phyloP scores from a whole-genome alignment of 1,140 invertebrate species.

The Luehdorfia chinensis region DNA sequence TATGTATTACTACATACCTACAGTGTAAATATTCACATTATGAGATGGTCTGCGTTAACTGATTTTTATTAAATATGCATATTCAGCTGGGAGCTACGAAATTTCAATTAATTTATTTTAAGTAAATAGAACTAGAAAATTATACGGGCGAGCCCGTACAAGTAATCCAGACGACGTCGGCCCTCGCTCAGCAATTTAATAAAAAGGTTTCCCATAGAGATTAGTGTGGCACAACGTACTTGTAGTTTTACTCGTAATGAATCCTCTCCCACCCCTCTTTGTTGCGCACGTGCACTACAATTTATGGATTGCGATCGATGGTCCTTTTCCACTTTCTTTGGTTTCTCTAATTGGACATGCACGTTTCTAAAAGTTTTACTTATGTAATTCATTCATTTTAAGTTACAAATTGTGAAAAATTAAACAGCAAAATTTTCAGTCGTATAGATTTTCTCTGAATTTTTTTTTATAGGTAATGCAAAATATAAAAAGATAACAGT shows the following conservation, averaged over 20 bases:
- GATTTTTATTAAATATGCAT: too few species aligned
- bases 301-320: conserved; percentile 38
- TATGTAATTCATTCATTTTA: too few species aligned
- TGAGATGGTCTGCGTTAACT: too few species aligned
- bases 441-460: too few species aligned
- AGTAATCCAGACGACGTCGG: conserved; percentile 51
- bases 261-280: conserved; percentile 2
- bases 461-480: too few species aligned
- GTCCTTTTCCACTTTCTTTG: conserved; percentile 33
- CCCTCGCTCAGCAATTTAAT: conserved; percentile 55
- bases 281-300: conserved; percentile 39
- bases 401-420: too few species aligned
- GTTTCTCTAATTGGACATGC: conserved; percentile 25
- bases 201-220: conserved; percentile 64
- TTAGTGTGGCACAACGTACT: conserved; percentile 13
- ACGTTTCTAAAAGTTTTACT: too few species aligned
- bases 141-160: conserved; percentile 63
- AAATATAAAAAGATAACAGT: too few species aligned
- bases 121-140: conserved; percentile 44
- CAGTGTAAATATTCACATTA: too few species aligned
- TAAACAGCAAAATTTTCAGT: too few species aligned
- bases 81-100: too few species aligned
- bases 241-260: conserved; percentile 18
- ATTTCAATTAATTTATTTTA: conserved; percentile 62
- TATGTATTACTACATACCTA: too few species aligned